Conservation (phyloP, 2,113 vertebrate genomes). For the Pelobates fuscus region DNA sequence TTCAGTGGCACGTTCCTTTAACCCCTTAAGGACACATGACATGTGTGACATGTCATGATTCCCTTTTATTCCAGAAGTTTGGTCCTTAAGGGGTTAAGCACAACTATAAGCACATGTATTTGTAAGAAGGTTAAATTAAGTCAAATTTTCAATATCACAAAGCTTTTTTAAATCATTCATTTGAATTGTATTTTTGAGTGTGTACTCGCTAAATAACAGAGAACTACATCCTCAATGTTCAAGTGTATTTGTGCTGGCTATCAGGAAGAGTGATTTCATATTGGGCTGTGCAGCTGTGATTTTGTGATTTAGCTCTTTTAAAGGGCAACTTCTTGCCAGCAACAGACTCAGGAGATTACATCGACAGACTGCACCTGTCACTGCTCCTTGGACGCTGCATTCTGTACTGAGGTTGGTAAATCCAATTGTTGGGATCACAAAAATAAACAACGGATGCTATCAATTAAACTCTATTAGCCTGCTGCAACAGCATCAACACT, state of each 20-base stretch:
- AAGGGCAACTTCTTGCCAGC: conserved; percentile 32
- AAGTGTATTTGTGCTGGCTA: not conserved
- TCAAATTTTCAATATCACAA: too few species aligned
- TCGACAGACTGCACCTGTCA: conserved; percentile 46
- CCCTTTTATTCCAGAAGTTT: too few species aligned
- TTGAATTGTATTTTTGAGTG: too few species aligned
- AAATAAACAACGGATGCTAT: conserved; percentile 3
- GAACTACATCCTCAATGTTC: too few species aligned
- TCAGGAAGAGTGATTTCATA: conserved; percentile 34
- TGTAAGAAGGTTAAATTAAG: too few species aligned
- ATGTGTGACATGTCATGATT: too few species aligned
- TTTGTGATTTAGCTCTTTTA: conserved; percentile 33
- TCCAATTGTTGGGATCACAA: conserved; percentile 5
- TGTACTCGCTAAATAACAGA: too few species aligned
- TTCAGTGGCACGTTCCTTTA: too few species aligned
- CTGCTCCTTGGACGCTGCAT: conserved; percentile 13
- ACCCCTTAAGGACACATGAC: too few species aligned
- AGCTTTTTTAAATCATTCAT: too few species aligned
- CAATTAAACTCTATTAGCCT: not conserved
- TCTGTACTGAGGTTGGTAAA: conserved; percentile 24
- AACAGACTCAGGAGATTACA: conserved; percentile 37
- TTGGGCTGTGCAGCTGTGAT: conserved; percentile 28
- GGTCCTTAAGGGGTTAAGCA: too few species aligned
- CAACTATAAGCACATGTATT: too few species aligned
- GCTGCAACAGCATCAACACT: not conserved